Percentiles rank a stretch among this genome's conserved stretches.
These are phyloP conservation scores for Rhamphomyia laevipes DNA, from an alignment of 2,888 invertebrate species.

Conservation along the genomic window DNA sequence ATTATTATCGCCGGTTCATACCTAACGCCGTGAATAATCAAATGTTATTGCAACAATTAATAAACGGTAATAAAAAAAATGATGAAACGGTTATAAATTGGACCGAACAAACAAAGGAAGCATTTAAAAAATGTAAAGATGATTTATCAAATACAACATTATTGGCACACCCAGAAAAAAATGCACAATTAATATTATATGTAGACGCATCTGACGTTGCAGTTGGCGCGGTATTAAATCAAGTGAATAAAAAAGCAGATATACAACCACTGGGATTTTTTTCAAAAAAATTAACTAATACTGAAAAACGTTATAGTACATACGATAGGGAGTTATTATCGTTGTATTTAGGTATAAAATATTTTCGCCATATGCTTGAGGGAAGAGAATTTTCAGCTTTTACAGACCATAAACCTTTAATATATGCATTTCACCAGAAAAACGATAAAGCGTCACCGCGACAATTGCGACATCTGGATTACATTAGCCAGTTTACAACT, in stretches of 20 bases:
- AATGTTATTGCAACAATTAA: not conserved
- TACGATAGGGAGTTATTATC: not conserved
- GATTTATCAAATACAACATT: not conserved
- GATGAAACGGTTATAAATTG: slow-evolving; percentile 1
- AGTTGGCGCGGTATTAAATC: not conserved
- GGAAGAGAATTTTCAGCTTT: not conserved
- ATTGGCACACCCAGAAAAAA: not conserved
- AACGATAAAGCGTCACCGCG: not conserved
- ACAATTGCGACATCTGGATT: slow-evolving; percentile 1
- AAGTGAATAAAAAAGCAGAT: not conserved
- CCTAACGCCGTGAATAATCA: not conserved
- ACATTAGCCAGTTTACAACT: slow-evolving; percentile 3
- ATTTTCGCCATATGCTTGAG: not conserved
- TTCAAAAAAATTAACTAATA: not conserved
- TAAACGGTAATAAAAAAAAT: slow-evolving; percentile 4
- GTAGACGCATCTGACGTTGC: not conserved
- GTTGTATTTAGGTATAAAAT: not conserved
- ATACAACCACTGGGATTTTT: not conserved
- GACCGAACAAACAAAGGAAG: not conserved
- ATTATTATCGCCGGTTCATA: not conserved
- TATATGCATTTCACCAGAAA: slow-evolving; percentile 4
- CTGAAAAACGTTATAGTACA: not conserved
- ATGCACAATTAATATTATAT: slow-evolving; percentile 3
- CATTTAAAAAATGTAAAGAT: slow-evolving; percentile 6
- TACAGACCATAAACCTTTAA: not conserved